phyloP scores from a whole-genome alignment of 2,888 invertebrate species.

The Eupithecia insigniata region DNA sequence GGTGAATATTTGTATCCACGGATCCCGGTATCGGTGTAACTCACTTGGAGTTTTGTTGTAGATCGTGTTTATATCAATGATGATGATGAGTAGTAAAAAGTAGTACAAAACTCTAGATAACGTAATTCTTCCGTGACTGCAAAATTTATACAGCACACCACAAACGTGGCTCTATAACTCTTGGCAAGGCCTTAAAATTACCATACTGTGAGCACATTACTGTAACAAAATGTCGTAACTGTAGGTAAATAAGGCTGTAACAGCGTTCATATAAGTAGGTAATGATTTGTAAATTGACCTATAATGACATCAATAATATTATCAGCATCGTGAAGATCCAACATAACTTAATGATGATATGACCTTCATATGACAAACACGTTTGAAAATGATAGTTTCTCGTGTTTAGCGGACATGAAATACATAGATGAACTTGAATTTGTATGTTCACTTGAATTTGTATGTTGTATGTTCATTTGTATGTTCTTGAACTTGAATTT shows the following conservation, averaged over 20 bases:
- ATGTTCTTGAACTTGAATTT: too few species aligned
- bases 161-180: conserved; percentile 35
- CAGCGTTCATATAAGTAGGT: conserved; percentile 12
- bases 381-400: not conserved
- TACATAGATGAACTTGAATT: not conserved
- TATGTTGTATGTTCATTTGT: too few species aligned
- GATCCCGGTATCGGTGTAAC: too few species aligned
- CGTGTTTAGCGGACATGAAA: not conserved
- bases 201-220: conserved; percentile 27
- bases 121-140: conserved; percentile 27
- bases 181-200: conserved; percentile 32
- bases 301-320: not conserved
- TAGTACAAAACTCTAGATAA: not conserved
- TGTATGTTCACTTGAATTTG: too few species aligned
- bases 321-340: not conserved
- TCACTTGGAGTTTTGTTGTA: too few species aligned
- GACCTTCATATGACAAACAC: not conserved
- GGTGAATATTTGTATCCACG: too few species aligned
- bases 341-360: not conserved
- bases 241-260: conserved; percentile 19
- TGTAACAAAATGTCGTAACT: conserved; percentile 12
- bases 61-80: not conserved
- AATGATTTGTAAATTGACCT: conserved; percentile 7
- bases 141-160: conserved; percentile 21
- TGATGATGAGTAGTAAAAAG: conserved; percentile 4